Conservation (phyloP, 2,113 vertebrate genomes). For the Strix aluco region DNA sequence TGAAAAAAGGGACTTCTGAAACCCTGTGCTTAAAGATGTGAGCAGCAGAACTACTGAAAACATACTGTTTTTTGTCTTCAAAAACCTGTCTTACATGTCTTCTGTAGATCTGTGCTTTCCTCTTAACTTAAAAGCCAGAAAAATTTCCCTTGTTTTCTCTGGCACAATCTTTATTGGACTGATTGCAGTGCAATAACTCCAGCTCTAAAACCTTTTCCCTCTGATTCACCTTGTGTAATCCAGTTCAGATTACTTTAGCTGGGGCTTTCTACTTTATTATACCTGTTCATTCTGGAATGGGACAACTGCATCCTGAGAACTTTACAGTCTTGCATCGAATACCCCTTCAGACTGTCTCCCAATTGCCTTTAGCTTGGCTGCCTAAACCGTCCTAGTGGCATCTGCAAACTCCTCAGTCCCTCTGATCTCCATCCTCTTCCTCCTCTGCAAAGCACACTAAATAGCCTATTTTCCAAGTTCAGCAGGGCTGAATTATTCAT, state of each 20-base stretch:
- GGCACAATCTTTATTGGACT: neutral
- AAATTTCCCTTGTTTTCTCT: neutral
- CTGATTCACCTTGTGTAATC: neutral
- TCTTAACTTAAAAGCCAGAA: neutral
- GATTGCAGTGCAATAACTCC: neutral
- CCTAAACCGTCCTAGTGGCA: neutral
- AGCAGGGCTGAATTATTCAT: neutral
- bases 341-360: neutral
- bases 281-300: neutral
- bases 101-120: neutral
- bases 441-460: neutral
- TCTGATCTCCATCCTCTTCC: neutral
- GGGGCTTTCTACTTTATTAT: neutral
- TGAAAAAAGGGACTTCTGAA: neutral
- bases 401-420: neutral
- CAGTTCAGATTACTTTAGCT: neutral
- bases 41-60: neutral
- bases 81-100: neutral
- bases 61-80: neutral
- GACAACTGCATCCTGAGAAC: neutral
- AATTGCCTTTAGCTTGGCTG: neutral
- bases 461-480: neutral
- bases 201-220: neutral
- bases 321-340: neutral
- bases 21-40: neutral